Percentiles rank a stretch among this genome's conserved stretches.
phyloP scores from a whole-genome alignment of 2,888 invertebrate genomes.

The Doris montereyensis region DNA sequence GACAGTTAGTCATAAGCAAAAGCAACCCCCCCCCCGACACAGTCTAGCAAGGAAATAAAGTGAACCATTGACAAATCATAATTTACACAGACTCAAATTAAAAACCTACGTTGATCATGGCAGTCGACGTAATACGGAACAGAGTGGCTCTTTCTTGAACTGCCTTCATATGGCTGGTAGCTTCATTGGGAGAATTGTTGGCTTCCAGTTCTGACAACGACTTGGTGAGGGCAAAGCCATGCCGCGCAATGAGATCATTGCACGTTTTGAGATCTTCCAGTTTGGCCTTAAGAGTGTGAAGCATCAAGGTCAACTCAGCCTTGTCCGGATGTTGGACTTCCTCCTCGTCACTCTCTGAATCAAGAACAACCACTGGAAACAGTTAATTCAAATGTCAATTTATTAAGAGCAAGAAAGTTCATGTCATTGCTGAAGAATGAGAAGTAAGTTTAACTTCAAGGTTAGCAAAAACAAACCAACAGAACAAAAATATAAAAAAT shows the following conservation, averaged over 20 bases:
- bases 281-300: slow-evolving; percentile 80
- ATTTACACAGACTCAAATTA: too few species aligned
- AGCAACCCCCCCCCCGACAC: neutral
- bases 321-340: slow-evolving; percentile 71
- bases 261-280: slow-evolving; percentile 93
- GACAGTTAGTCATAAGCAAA: neutral
- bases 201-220: slow-evolving; percentile 73
- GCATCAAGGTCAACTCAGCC: slow-evolving; percentile 75
- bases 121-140: slow-evolving; percentile 94
- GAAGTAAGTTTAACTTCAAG: too few species aligned
- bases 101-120: slow-evolving; percentile 91
- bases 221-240: slow-evolving; percentile 86
- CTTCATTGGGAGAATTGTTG: slow-evolving; percentile 64
- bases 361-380: too few species aligned
- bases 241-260: slow-evolving; percentile 90
- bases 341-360: slow-evolving; percentile 78
- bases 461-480: too few species aligned
- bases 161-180: slow-evolving; percentile 79
- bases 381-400: too few species aligned
- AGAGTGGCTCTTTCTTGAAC: slow-evolving; percentile 93
- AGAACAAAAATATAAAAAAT: too few species aligned
- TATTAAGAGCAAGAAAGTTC: too few species aligned
- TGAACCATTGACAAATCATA: neutral
- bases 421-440: too few species aligned
- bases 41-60: neutral